Base-by-base conservation (phyloP, 2,113 vertebrate species). In the Oreochromis tanganicae region DNA sequence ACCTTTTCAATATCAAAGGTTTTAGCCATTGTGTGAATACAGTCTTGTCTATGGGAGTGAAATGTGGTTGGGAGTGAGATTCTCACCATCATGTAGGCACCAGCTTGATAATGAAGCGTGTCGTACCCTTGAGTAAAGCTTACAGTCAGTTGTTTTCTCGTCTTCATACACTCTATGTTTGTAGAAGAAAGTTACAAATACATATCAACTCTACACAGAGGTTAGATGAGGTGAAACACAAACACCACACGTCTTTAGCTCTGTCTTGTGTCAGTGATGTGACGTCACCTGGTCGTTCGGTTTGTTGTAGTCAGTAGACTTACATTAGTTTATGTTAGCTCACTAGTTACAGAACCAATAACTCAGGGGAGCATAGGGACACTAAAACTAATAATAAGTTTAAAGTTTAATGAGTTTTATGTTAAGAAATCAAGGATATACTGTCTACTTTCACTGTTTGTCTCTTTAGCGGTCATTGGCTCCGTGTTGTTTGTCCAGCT, bases 21-120 rank as follows among this genome's bases (percentile, higher is more conserved):
- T 59, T 59, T 59, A 59, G 14, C 27, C 56, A 16, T 9, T 32
- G 56, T 59, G 56, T 17, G 56, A 59, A 14, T 59, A 17, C 56
- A 59, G 3, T 29, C 1, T 0, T 59, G 27, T 59, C 56, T 32
- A 0, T 59, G 24, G 12, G 12, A 55, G 54, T 55, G 54, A 55
- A 56, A 24, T 56, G 56, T 16, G 56, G 56, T 16, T 57, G 55
- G 12, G 12, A 32, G 56, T 32, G 56, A 59, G 24, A 59, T 59
- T 29, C 56, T 27, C 56, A 59, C 56, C 56, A 29, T 59, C 13
- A 59, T 59, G 55, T 0, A 32, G 57, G 27, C 27, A 59, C 2
- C 27, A 32, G 24, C 55, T 27, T 56, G 21, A 55, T 55, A 55
- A 55, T 4, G 21, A 24, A 55, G 55, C 56, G 1, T 3, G 24